Percentiles rank a stretch among this genome's conserved stretches.
Evolutionary conservation across 2,888 invertebrate species (phyloP).

Genomic region (Ephialtes manifestator): DNA sequence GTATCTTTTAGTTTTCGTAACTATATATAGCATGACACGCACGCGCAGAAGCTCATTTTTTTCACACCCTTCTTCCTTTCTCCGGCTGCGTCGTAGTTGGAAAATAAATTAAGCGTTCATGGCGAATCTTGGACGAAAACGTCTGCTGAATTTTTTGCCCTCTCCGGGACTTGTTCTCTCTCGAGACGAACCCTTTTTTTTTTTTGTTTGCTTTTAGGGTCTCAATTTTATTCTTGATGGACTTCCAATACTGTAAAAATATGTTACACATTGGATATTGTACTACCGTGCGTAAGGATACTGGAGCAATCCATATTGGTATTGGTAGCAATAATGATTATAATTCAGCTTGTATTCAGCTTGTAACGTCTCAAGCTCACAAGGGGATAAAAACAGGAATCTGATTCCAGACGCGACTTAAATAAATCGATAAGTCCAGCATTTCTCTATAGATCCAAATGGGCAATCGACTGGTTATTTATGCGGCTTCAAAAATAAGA

Average conservation of each 20-base stretch:
- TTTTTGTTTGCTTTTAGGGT: slow-evolving; percentile 38
- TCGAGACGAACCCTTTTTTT: not conserved
- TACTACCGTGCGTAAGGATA: not conserved
- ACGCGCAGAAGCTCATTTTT: slow-evolving; percentile 31
- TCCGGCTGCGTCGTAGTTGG: slow-evolving; percentile 55
- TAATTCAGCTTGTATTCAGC: too few relatives aligned
- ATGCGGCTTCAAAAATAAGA: too few relatives aligned
- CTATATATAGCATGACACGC: slow-evolving; percentile 12
- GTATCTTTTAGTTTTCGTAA: slow-evolving; percentile 50
- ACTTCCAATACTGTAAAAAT: slow-evolving; percentile 26
- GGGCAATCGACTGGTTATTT: too few relatives aligned
- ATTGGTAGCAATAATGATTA: not conserved
- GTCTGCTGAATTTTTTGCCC: slow-evolving; percentile 58
- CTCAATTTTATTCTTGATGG: slow-evolving; percentile 49
- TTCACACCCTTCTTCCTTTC: slow-evolving; percentile 30
- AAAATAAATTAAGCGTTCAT: slow-evolving; percentile 68
- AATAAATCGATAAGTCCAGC: not conserved
- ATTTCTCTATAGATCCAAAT: not conserved
- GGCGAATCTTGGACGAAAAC: slow-evolving; percentile 58
- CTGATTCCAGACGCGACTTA: not conserved
- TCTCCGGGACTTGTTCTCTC: slow-evolving; percentile 6
- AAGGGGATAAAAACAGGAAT: not conserved
- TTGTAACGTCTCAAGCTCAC: not conserved
- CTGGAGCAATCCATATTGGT: not conserved
- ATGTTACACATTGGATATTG: not conserved